Conservation (phyloP, 2,113 vertebrate genomes). For the Rhombomys opimus region DNA sequence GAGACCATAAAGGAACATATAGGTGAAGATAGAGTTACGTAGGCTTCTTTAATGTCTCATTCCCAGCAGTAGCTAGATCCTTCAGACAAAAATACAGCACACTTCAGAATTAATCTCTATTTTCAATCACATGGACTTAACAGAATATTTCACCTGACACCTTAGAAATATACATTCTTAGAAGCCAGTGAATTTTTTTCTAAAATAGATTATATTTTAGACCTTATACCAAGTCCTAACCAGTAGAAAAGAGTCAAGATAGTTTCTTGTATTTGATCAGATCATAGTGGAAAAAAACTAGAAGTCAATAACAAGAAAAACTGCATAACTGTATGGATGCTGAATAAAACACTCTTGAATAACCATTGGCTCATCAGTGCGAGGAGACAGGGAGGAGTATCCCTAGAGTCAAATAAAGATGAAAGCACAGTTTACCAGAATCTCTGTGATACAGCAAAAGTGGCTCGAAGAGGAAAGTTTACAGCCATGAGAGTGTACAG, state of each 20-base stretch:
- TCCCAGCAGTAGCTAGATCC: not conserved
- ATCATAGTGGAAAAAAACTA: not conserved
- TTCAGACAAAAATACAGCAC: not conserved
- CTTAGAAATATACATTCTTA: not conserved
- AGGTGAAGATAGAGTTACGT: not conserved
- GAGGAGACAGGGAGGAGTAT: not conserved
- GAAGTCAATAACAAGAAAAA: not conserved
- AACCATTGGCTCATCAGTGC: not conserved
- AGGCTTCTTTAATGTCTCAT: not conserved
- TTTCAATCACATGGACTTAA: not conserved
- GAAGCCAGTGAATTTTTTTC: not conserved
- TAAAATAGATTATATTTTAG: not conserved
- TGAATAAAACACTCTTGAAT: not conserved
- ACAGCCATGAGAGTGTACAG: not conserved
- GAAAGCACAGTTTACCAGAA: not conserved
- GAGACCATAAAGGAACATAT: not conserved
- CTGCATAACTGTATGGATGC: not conserved
- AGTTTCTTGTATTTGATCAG: not conserved
- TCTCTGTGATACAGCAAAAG: not conserved
- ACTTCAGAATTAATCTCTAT: not conserved
- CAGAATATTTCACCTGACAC: not conserved
- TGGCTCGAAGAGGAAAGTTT: not conserved
- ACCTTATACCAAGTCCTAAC: not conserved
- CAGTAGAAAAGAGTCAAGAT: not conserved
- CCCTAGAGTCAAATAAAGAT: not conserved